Evolutionary conservation across 2,888 invertebrate genomes (phyloP).

Genomic region (Alcis repandata): DNA sequence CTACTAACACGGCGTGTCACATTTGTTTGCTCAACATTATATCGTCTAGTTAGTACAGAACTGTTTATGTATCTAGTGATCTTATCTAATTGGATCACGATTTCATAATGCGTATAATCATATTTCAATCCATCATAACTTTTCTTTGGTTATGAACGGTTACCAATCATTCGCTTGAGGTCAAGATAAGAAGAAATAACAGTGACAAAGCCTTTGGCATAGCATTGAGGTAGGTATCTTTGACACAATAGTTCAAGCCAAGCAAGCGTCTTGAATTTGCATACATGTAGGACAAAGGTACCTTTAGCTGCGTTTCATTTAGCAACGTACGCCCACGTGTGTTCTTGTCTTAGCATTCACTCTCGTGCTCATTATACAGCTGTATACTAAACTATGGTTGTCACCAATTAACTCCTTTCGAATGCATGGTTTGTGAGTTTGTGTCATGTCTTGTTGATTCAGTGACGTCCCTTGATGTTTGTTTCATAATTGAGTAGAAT

Average conservation of each 20-base stretch:
- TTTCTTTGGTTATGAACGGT: background rate
- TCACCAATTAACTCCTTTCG: slow-evolving; percentile 39
- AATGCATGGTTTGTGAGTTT: slow-evolving; percentile 43
- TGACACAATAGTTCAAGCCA: slow-evolving; percentile 24
- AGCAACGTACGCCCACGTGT: slow-evolving; percentile 61
- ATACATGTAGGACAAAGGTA: slow-evolving; percentile 26
- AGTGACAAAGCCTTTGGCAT: background rate
- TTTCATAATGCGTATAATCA: slow-evolving; percentile 17
- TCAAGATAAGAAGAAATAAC: slow-evolving; percentile 2
- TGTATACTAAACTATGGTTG: slow-evolving; percentile 43
- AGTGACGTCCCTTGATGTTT: slow-evolving; percentile 36
- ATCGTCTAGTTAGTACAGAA: slow-evolving; percentile 23
- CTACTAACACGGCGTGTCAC: slow-evolving; percentile 52
- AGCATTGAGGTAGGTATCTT: slow-evolving; percentile 1
- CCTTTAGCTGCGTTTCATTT: slow-evolving; percentile 52
- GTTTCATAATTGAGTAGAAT: slow-evolving; percentile 38
- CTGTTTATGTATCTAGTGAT: slow-evolving; percentile 24
- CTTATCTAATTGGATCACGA: slow-evolving; percentile 27
- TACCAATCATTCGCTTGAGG: slow-evolving; percentile 6
- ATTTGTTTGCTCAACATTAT: slow-evolving; percentile 32
- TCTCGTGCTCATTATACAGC: slow-evolving; percentile 31
- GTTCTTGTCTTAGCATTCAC: slow-evolving; percentile 24
- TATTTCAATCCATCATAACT: background rate
- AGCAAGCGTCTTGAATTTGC: slow-evolving; percentile 30
- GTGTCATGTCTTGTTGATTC: slow-evolving; percentile 36